These are phyloP conservation scores for Microtus oregoni DNA, from an alignment of 2,113 vertebrate genomes.

Conservation along the genomic window DNA sequence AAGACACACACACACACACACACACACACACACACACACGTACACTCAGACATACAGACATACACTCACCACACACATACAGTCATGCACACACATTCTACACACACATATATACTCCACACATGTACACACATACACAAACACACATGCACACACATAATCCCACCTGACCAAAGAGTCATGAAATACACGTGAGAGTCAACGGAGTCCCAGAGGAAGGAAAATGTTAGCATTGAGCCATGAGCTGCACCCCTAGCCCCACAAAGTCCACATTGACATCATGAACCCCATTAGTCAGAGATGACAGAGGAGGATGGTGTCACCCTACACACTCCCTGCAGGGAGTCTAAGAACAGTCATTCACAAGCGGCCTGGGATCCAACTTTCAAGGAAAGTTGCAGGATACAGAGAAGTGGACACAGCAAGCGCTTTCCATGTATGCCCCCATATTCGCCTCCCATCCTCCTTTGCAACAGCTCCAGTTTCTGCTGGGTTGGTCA, in stretches of 20 bases:
- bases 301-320: background rate
- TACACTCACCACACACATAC: background rate
- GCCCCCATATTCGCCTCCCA: background rate
- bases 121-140: background rate
- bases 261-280: fast-evolving
- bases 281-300: background rate
- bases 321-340: background rate
- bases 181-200: background rate
- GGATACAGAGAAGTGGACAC: background rate
- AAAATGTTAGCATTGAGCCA: fast-evolving
- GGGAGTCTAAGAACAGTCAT: background rate
- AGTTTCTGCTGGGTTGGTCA: background rate
- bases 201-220: fast-evolving
- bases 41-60: background rate
- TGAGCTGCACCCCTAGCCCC: background rate
- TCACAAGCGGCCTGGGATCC: background rate
- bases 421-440: background rate
- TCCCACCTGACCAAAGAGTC: background rate
- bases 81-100: no score
- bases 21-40: background rate
- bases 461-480: background rate
- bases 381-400: fast-evolving
- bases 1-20: no score
- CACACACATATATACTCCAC: background rate
- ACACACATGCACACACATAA: background rate